A percentile compares a stretch with the other conserved stretches of the same genome.
Evolutionary conservation across 2,797 vertebrate genomes (phyloP).

Genomic region (Numenius phaeopus): DNA sequence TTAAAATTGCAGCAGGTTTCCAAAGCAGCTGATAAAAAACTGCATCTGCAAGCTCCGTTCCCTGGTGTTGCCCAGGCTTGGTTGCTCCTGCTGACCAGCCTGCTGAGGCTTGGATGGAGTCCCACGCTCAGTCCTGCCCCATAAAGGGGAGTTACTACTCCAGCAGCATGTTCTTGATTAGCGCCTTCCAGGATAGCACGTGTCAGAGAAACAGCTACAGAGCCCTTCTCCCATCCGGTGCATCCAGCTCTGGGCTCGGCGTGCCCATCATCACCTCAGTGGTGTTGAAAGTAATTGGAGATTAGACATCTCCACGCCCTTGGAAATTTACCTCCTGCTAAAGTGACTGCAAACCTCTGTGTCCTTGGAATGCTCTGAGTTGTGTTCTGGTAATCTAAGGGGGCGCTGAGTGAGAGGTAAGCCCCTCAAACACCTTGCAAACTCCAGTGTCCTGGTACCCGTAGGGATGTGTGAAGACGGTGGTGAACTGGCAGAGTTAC

Average conservation of each 20-base stretch:
- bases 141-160: neutral
- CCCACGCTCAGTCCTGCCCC: neutral
- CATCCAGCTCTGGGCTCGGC: neutral
- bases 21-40: slow-evolving; percentile 47
- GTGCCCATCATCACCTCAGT: neutral
- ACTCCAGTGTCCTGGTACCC: neutral
- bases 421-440: neutral
- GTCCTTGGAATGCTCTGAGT: neutral
- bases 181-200: neutral
- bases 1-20: slow-evolving; percentile 27
- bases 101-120: neutral
- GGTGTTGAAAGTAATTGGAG: neutral
- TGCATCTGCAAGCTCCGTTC: slow-evolving; percentile 18
- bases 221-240: neutral
- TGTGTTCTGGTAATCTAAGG: neutral
- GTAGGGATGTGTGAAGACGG: neutral
- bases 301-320: neutral
- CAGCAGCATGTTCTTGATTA: neutral
- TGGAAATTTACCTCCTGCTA: neutral
- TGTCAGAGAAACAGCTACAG: neutral
- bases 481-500: neutral
- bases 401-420: fast-evolving
- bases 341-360: neutral
- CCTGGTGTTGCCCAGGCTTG: neutral
- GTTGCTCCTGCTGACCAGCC: slow-evolving; percentile 21